phyloP scores from a whole-genome alignment of 2,113 vertebrate species.

The Picathartes gymnocephalus region DNA sequence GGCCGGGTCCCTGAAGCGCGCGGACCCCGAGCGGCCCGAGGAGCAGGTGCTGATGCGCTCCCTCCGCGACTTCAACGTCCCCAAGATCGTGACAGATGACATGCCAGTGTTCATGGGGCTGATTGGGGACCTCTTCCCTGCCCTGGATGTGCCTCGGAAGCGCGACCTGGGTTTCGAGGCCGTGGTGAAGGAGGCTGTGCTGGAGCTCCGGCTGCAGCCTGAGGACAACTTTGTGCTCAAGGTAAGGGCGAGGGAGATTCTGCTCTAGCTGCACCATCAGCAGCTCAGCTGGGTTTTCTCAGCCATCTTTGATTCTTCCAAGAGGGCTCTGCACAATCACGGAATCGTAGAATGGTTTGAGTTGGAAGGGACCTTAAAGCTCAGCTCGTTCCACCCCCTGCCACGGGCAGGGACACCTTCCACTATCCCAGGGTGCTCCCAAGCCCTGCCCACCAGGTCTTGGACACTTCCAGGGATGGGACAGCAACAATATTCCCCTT shows the following conservation, averaged over 20 bases:
- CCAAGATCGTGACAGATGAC: conserved; percentile 92
- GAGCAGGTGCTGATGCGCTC: conserved; percentile 96
- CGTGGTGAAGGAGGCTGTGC: conserved; percentile 79
- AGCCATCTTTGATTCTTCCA: not conserved
- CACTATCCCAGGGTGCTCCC: not conserved
- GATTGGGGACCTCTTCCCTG: conserved; percentile 89
- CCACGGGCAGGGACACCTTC: not conserved
- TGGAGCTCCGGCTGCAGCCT: conserved; percentile 87
- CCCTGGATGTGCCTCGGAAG: conserved; percentile 86
- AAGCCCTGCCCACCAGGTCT: not conserved
- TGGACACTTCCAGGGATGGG: not conserved
- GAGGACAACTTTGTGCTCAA: conserved; percentile 97
- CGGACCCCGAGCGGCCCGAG: conserved; percentile 83
- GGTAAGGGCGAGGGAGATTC: conserved; percentile 48
- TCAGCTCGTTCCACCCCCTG: not conserved
- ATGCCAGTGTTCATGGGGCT: conserved; percentile 93
- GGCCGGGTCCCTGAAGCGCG: conserved; percentile 89
- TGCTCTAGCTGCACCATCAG: not conserved
- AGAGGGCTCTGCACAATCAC: not conserved
- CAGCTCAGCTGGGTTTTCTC: not conserved
- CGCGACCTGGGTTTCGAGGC: conserved; percentile 83
- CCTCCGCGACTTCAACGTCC: conserved; percentile 91
- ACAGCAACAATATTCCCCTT: not conserved
- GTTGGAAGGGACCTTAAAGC: not conserved
- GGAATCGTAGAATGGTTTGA: not conserved